These are phyloP conservation scores for Watsonalla cultraria DNA, from an alignment of 2,888 invertebrate species.

Conservation along the genomic window DNA sequence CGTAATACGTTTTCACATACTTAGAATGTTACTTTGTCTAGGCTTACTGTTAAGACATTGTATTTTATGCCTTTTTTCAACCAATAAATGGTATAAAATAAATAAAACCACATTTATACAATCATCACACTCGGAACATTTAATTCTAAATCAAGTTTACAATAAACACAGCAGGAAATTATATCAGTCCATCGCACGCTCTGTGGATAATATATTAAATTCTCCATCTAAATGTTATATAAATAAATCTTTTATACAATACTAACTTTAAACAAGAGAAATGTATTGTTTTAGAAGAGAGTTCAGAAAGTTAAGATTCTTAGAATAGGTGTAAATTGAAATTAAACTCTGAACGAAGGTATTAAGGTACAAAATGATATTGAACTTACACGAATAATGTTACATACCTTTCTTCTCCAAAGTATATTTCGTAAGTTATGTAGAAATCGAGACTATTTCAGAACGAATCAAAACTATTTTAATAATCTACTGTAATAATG, in stretches of 20 bases:
- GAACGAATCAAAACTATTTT: too few species aligned
- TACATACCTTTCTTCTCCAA: too few species aligned
- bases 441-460: not conserved
- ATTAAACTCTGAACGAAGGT: not conserved
- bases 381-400: too few species aligned
- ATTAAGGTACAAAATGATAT: too few species aligned
- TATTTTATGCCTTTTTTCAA: not conserved
- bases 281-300: not conserved
- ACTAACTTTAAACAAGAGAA: not conserved
- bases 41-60: too few species aligned
- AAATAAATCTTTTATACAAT: slow-evolving; percentile 30
- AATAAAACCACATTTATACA: slow-evolving; percentile 13
- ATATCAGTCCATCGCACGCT: slow-evolving; percentile 42
- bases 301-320: too few species aligned
- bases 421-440: too few species aligned
- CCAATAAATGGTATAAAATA: not conserved
- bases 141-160: slow-evolving; percentile 39
- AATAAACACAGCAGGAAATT: slow-evolving; percentile 35
- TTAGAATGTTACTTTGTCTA: too few species aligned
- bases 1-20: too few species aligned
- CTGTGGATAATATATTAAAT: slow-evolving; percentile 34
- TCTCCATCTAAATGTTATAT: slow-evolving; percentile 34
- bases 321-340: too few species aligned
- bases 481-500: not conserved
- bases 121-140: slow-evolving; percentile 42